Conservation (phyloP, 2,888 invertebrate genomes). For the Diarsia dahlii region DNA sequence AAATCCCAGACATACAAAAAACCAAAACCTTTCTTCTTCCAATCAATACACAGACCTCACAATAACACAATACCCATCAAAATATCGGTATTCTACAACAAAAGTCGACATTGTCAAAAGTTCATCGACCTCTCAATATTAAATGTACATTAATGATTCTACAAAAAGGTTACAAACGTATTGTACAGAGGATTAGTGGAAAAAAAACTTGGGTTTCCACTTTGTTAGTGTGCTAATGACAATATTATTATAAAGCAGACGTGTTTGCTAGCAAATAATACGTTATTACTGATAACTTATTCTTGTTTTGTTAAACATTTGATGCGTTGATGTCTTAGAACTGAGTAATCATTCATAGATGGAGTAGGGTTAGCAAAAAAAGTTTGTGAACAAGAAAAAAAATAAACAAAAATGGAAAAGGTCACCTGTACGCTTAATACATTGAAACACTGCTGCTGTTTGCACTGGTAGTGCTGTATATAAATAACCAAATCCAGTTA, state of each 20-base stretch:
- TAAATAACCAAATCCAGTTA: background rate
- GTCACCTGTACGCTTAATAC: background rate
- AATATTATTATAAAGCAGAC: slow-evolving; percentile 82
- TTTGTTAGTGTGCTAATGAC: slow-evolving; percentile 78
- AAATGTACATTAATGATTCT: slow-evolving; percentile 69
- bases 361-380: slow-evolving; percentile 69
- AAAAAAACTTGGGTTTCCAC: slow-evolving; percentile 67
- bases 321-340: slow-evolving; percentile 70
- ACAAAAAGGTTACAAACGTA: slow-evolving; percentile 60
- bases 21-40: background rate
- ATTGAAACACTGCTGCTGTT: too few species aligned
- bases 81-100: slow-evolving; percentile 56
- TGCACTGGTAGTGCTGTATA: too few species aligned
- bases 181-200: slow-evolving; percentile 61
- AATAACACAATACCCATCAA: slow-evolving; percentile 41
- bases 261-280: slow-evolving; percentile 79
- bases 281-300: slow-evolving; percentile 75
- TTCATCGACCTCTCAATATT: slow-evolving; percentile 70
- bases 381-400: background rate
- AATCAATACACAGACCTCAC: slow-evolving; percentile 8
- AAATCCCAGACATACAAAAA: slow-evolving; percentile 9
- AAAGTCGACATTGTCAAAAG: slow-evolving; percentile 70
- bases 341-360: slow-evolving; percentile 72
- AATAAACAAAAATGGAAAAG: background rate
- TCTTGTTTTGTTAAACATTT: slow-evolving; percentile 75